phyloP scores from a whole-genome alignment of 2,888 invertebrate species.

The Melitaea athalia region DNA sequence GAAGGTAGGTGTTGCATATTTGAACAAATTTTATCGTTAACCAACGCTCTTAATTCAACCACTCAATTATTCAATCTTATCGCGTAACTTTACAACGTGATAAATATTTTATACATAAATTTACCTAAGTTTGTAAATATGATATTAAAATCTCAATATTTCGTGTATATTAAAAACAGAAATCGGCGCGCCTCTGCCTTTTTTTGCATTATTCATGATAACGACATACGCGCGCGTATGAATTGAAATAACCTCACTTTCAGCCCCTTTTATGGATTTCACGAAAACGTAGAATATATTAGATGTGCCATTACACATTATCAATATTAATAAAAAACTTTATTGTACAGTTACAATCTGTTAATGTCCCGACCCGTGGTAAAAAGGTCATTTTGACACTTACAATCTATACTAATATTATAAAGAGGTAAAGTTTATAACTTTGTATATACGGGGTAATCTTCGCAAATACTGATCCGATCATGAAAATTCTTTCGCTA shows the following conservation, averaged over 20 bases:
- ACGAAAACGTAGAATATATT: slow-evolving; percentile 46
- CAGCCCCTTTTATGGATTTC: slow-evolving; percentile 46
- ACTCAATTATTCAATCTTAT: background rate
- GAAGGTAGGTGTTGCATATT: too few relatives aligned
- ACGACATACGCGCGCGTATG: slow-evolving; percentile 54
- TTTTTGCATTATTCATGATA: slow-evolving; percentile 52
- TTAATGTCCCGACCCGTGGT: background rate
- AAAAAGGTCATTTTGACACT: too few relatives aligned
- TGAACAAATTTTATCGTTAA: too few relatives aligned
- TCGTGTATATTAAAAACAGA: slow-evolving; percentile 13
- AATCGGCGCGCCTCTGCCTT: background rate
- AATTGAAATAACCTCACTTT: slow-evolving; percentile 50
- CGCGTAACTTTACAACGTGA: background rate
- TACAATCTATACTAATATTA: too few relatives aligned
- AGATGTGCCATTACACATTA: background rate
- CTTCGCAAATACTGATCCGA: too few relatives aligned
- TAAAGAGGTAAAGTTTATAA: too few relatives aligned
- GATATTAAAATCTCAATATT: slow-evolving; percentile 8
- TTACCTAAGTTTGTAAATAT: background rate
- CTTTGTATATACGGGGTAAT: too few relatives aligned
- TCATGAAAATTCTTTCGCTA: too few relatives aligned
- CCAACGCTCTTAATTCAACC: too few relatives aligned
- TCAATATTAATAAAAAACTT: background rate
- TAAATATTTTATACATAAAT: background rate
- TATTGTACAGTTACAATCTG: background rate